Percentiles rank a stretch among this genome's conserved stretches.
Evolutionary conservation across 30 jellyfish, hydroid and myxozoan species (phyloP).

Genomic region (Aurelia aurita): DNA sequence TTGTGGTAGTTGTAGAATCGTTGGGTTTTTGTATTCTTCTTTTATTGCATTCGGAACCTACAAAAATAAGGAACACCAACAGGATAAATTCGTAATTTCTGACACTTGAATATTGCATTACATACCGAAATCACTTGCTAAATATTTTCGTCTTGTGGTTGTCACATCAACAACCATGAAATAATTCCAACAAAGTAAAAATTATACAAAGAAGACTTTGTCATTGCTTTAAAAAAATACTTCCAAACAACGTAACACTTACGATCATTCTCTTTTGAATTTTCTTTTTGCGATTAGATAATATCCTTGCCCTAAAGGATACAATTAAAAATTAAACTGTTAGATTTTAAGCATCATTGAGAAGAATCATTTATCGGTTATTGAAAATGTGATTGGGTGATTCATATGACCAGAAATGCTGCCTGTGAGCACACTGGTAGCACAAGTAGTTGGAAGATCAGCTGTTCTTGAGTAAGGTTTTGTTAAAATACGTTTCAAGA

Average conservation of each 20-base stretch:
- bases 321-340: neutral
- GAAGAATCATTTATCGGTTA: no score
- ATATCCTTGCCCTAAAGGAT: constrained; percentile 54
- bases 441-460: no score
- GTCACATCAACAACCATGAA: neutral
- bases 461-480: no score
- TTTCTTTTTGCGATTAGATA: constrained; percentile 50
- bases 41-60: constrained; percentile 95
- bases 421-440: no score
- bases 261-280: constrained; percentile 62
- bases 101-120: no score
- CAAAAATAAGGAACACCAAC: neutral
- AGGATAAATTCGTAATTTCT: no score
- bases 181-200: neutral
- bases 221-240: no score
- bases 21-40: constrained; percentile 89
- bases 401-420: no score
- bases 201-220: no score
- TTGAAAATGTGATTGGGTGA: no score
- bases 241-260: neutral
- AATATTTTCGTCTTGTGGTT: neutral
- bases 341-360: neutral
- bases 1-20: constrained; percentile 64
- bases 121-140: neutral
- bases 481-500: neutral